phyloP scores from a whole-genome alignment of 2,888 invertebrate species.

The Globia sparganii region DNA sequence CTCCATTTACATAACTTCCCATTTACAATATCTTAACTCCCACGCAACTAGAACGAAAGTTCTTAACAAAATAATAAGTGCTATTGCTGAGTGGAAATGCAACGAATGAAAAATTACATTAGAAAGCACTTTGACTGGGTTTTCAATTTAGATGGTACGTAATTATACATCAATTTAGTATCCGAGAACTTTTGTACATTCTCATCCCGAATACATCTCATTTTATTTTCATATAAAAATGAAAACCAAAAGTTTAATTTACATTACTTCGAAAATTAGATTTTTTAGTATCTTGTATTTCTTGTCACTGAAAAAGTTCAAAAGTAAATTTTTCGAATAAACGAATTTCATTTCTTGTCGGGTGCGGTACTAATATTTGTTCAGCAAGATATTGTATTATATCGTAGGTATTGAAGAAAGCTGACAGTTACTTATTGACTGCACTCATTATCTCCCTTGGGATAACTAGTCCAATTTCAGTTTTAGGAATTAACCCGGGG shows the following conservation, averaged over 20 bases:
- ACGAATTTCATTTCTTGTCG: not conserved
- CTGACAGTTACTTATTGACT: not conserved
- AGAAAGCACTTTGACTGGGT: slow-evolving; percentile 6
- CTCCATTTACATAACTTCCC: slow-evolving; percentile 20
- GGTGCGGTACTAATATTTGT: not conserved
- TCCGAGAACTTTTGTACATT: not conserved
- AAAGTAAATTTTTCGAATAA: not conserved
- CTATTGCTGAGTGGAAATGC: slow-evolving; percentile 5
- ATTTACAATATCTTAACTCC: slow-evolving; percentile 16
- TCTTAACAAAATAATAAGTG: slow-evolving; percentile 3
- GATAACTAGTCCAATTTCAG: not conserved
- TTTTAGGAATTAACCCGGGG: not conserved
- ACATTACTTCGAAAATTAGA: not conserved
- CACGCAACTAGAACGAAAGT: not conserved
- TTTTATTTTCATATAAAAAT: not conserved
- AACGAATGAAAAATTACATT: slow-evolving; percentile 13
- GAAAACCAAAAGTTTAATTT: not conserved
- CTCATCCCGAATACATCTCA: not conserved
- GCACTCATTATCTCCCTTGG: not conserved
- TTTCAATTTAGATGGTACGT: not conserved
- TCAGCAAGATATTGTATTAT: not conserved
- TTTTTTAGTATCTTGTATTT: not conserved
- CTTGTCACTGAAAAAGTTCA: too few species aligned
- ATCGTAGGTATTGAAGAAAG: not conserved
- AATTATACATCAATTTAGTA: not conserved